Conservation (phyloP, 2,797 vertebrate genomes). For the Lacerta bilineata region DNA sequence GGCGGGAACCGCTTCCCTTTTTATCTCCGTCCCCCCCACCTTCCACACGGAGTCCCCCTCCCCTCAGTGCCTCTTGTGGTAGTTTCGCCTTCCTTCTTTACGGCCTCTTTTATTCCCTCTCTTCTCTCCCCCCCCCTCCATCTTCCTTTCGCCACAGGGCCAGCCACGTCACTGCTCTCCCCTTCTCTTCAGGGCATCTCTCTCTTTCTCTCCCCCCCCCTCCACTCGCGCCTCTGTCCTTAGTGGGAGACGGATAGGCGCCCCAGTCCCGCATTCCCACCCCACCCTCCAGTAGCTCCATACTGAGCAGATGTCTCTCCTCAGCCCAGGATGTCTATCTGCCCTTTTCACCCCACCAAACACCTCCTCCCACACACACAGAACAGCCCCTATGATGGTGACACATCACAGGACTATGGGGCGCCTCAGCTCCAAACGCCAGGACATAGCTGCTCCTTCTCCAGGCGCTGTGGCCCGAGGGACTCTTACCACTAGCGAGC, state of each 20-base stretch:
- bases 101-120: neutral
- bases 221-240: neutral
- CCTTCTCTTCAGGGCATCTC: neutral
- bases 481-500: neutral
- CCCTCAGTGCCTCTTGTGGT: too few relatives aligned
- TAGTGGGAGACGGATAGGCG: neutral
- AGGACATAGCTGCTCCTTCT: too few relatives aligned
- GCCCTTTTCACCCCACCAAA: neutral
- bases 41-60: too few relatives aligned
- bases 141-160: neutral
- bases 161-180: neutral
- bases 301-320: neutral
- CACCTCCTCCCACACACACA: too few relatives aligned
- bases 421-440: neutral
- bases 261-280: neutral
- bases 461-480: neutral
- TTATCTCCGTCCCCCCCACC: too few relatives aligned
- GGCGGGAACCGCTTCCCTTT: accelerated
- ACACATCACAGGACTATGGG: neutral
- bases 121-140: accelerated
- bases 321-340: neutral
- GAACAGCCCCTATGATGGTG: neutral
- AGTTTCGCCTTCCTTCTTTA: neutral
- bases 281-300: neutral
- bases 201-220: too few relatives aligned